Conservation (phyloP, 2,113 vertebrate species). For the Eulacestoma nigropectus region DNA sequence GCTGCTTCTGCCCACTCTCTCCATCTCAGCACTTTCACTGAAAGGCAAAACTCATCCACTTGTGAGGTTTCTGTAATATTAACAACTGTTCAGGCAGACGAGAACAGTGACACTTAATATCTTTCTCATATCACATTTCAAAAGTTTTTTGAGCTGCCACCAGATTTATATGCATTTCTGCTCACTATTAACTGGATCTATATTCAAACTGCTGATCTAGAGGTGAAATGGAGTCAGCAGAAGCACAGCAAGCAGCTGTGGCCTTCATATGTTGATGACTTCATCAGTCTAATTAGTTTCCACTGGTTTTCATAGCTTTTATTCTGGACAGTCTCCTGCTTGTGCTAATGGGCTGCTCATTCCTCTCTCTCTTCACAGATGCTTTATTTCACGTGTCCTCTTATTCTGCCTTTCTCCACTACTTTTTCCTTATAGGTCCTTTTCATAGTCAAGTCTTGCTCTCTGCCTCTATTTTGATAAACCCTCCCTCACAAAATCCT, state of each 20-base stretch:
- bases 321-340: not conserved
- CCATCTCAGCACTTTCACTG: not conserved
- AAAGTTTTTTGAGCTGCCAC: constrained; percentile 16
- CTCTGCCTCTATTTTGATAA: not conserved
- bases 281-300: constrained; percentile 43
- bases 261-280: constrained; percentile 36
- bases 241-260: constrained; percentile 26
- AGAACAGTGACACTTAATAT: not conserved
- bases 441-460: not conserved
- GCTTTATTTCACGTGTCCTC: not conserved
- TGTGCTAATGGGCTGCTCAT: not conserved
- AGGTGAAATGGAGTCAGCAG: constrained; percentile 48
- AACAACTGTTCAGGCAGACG: not conserved
- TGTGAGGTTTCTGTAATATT: constrained; percentile 6
- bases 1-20: not conserved
- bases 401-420: not conserved
- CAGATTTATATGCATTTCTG: constrained; percentile 29
- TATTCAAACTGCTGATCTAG: constrained; percentile 28
- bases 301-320: constrained; percentile 13
- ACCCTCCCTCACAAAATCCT: not conserved
- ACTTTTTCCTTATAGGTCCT: not conserved
- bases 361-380: not conserved
- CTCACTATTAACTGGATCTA: not conserved
- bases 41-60: not conserved
- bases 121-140: constrained; percentile 26